Percentiles rank a stretch among this genome's conserved stretches.
phyloP scores from a whole-genome alignment of 2,797 vertebrate species.

The Muscicapa striata region DNA sequence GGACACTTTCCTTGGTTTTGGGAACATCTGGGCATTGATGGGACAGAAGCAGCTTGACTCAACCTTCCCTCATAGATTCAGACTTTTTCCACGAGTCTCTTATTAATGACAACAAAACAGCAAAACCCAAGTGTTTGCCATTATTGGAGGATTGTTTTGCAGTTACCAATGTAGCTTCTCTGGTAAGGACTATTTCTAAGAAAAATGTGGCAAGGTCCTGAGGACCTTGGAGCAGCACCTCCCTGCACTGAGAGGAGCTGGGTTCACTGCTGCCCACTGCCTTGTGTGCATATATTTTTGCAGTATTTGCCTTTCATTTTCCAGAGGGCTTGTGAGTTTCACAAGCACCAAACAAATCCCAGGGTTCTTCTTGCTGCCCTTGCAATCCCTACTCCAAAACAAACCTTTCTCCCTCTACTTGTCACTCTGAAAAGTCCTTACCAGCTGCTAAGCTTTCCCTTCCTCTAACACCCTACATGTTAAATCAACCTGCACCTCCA shows the following conservation, averaged over 20 bases:
- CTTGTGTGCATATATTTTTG: background rate
- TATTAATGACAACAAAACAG: background rate
- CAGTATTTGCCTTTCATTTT: background rate
- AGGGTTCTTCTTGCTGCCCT: background rate
- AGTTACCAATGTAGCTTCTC: background rate
- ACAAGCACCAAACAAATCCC: accelerated
- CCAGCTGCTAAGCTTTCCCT: background rate
- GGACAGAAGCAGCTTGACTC: background rate
- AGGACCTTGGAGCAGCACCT: background rate
- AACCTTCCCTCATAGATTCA: background rate
- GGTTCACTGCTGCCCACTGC: background rate
- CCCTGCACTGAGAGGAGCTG: background rate
- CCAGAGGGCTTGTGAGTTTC: background rate
- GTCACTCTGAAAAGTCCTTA: background rate
- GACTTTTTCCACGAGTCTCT: background rate
- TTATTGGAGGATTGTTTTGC: background rate
- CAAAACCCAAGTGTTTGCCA: background rate
- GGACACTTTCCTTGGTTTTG: background rate
- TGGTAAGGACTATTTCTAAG: background rate
- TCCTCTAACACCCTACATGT: background rate
- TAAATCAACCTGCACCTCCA: too few species aligned
- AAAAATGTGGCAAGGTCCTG: background rate
- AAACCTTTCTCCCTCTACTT: background rate
- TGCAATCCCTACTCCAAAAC: background rate
- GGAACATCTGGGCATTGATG: background rate